These are phyloP conservation scores for Cygnus buccinator DNA, from an alignment of 2,113 vertebrate genomes.

Conservation along the genomic window DNA sequence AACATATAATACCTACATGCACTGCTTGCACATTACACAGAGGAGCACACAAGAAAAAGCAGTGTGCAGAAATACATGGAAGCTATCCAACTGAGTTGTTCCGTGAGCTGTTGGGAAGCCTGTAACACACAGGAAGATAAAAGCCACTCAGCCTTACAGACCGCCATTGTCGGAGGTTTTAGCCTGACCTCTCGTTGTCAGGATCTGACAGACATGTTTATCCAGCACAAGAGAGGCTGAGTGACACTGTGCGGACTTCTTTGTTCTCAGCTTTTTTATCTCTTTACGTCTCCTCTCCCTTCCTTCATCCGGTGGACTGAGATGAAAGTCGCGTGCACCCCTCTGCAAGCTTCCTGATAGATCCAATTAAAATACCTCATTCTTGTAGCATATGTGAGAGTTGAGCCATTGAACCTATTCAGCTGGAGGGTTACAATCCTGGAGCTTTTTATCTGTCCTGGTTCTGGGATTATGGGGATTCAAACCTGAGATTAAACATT, in stretches of 20 bases:
- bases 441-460: background rate
- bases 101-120: background rate
- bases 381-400: background rate
- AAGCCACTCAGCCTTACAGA: background rate
- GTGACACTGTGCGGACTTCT: background rate
- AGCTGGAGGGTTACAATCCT: background rate
- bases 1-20: background rate
- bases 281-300: background rate
- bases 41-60: background rate
- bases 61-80: background rate
- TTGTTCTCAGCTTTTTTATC: conserved; percentile 43
- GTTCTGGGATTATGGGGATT: background rate
- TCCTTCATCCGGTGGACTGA: background rate
- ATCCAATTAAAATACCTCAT: conserved; percentile 4
- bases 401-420: background rate
- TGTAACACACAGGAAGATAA: background rate
- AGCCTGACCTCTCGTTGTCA: background rate
- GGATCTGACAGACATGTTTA: background rate
- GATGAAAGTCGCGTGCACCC: background rate
- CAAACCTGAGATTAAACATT: background rate
- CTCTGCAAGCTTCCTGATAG: background rate
- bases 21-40: background rate
- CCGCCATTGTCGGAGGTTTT: background rate
- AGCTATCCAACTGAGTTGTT: background rate
- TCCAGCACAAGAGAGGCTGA: background rate